Evolutionary conservation across 2,797 vertebrate genomes (phyloP).

Genomic region (Lepilemur septentrionalis): DNA sequence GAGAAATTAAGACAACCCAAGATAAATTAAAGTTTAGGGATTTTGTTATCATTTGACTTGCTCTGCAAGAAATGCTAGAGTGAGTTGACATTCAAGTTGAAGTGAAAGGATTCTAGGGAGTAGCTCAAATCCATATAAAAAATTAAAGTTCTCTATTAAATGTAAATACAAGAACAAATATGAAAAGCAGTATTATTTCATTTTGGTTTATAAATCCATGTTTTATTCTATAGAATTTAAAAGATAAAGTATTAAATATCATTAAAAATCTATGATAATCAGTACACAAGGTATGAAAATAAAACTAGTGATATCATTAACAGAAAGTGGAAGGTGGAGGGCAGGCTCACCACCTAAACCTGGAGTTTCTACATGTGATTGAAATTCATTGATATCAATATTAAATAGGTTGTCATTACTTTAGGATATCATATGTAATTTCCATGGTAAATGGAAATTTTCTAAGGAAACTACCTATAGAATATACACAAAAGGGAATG

Average conservation of each 20-base stretch:
- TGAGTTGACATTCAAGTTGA: background rate
- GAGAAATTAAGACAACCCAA: background rate
- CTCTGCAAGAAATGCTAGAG: background rate
- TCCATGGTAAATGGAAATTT: too few species aligned
- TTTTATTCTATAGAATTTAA: background rate
- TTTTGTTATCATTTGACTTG: background rate
- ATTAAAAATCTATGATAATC: background rate
- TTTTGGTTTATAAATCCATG: background rate
- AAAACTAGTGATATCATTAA: background rate
- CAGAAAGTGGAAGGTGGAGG: background rate
- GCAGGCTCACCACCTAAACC: background rate
- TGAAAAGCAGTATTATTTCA: background rate
- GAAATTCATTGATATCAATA: background rate
- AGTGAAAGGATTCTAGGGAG: background rate
- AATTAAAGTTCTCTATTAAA: background rate
- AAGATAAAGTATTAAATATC: background rate
- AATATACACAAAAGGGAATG: background rate
- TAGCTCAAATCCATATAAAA: background rate
- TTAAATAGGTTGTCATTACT: background rate
- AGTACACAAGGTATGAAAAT: background rate
- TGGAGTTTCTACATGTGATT: background rate
- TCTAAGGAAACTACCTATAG: background rate
- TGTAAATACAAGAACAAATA: background rate
- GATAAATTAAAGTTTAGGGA: background rate
- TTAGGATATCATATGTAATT: background rate